Percentiles rank a stretch among this genome's conserved stretches.
These are phyloP conservation scores for Leucoma salicis DNA, from an alignment of 2,888 invertebrate genomes.

Conservation along the genomic window DNA sequence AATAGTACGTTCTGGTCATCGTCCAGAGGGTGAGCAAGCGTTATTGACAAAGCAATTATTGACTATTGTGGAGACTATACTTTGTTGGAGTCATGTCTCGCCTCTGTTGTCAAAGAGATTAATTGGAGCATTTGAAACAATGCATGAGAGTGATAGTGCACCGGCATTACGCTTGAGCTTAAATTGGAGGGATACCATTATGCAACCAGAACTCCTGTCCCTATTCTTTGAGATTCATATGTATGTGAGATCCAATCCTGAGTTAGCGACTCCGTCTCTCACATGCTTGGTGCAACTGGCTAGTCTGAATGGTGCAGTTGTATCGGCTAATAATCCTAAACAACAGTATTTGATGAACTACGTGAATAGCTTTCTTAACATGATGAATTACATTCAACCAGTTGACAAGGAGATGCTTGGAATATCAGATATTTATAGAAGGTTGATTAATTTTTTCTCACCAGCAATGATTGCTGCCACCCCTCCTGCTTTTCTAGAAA, in stretches of 20 bases:
- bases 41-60: slow-evolving; percentile 86
- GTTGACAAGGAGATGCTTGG: slow-evolving; percentile 70
- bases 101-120: slow-evolving; percentile 85
- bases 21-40: slow-evolving; percentile 75
- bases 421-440: slow-evolving; percentile 70
- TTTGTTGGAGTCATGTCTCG: slow-evolving; percentile 92
- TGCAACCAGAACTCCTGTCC: slow-evolving; percentile 88
- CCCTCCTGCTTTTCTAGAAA: slow-evolving; percentile 68
- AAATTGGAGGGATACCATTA: slow-evolving; percentile 89
- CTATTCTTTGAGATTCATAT: slow-evolving; percentile 92
- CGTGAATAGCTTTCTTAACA: slow-evolving; percentile 68
- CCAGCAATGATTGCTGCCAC: slow-evolving; percentile 64
- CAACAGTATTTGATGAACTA: slow-evolving; percentile 74
- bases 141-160: slow-evolving; percentile 85
- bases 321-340: slow-evolving; percentile 59
- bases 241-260: slow-evolving; percentile 89
- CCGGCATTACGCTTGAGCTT: slow-evolving; percentile 84
- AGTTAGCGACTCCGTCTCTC: slow-evolving; percentile 89
- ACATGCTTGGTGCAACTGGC: slow-evolving; percentile 91
- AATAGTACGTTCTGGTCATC: slow-evolving; percentile 67
- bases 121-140: slow-evolving; percentile 86
- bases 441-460: slow-evolving; percentile 71
- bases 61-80: slow-evolving; percentile 89
- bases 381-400: slow-evolving; percentile 70
- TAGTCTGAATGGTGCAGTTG: slow-evolving; percentile 67